Base-by-base conservation (phyloP, 1,140 invertebrate genomes). In the Psilanteris sp. region DNA sequence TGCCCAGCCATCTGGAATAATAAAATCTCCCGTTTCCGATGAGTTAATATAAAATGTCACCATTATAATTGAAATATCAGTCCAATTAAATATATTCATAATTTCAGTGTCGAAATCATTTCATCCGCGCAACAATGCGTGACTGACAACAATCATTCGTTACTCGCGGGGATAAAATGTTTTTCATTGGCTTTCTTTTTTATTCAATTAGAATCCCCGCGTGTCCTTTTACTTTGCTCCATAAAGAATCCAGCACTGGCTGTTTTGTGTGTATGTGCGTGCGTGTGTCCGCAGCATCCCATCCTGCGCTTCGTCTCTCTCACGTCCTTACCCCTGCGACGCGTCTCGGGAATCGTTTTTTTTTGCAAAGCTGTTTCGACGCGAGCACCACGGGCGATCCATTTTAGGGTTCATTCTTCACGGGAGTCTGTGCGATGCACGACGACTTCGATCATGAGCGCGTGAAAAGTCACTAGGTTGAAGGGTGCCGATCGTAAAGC, bases 381-480 rank as follows among this genome's bases (percentile, higher is more conserved):
- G 37, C 13, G 34, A 24, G 37, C 71, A 4, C 72, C 36, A 75
- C 72, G 64, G 72, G 72, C 50, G 72, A 67, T 64, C 72, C 39
- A 43, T 62, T 64, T 46, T 36, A 22, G 54, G 54, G 54, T 52
- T 29, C n/a, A 34, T 66, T 66, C 48, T 61, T 46, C 46, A 71
- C 55, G 44, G 55, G 67, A 61, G 54, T 67, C 61, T 64, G 43
- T 27, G 46, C 57, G 43, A 43, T 68, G 50, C 50, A 34, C 67
- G 24, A 41, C 22, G 62, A 46, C 62, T 68, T 76, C 48, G 72
- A 76, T 70, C 72, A 68, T 41, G 80, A 73, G 79, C 77, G 80
- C 78, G 82, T 76, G 82, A 80, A 83, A 83, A 85, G 83, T 85
- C 81, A 79, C 32, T 11, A 52, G 24, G 5, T 52, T 55, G 44